These are phyloP conservation scores for Dendronephthya gigantea DNA, from an alignment of 64 coral and sea anemone species.

Conservation along the genomic window DNA sequence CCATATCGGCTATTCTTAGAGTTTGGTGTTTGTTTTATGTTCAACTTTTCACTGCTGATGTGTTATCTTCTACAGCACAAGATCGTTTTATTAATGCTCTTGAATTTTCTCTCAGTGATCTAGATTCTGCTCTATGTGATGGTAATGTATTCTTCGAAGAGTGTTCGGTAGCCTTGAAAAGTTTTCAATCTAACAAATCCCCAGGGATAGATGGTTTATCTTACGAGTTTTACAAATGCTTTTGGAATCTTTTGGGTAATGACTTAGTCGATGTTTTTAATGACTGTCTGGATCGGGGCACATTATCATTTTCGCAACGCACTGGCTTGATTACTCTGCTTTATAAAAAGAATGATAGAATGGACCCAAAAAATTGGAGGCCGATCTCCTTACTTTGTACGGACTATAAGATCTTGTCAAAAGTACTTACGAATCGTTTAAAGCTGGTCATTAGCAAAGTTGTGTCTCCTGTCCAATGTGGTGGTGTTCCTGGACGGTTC, in stretches of 20 bases:
- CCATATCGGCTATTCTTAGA: too few relatives aligned
- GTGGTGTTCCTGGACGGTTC: neutral
- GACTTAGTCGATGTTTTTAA: neutral
- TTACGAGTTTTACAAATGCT: neutral
- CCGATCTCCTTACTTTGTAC: neutral
- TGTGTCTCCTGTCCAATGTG: neutral
- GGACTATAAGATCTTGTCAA: neutral
- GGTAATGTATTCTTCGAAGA: neutral
- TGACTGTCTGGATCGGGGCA: neutral
- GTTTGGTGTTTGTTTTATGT: too few relatives aligned
- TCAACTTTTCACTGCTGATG: too few relatives aligned
- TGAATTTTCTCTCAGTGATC: neutral
- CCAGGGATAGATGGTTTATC: conserved; percentile 17
- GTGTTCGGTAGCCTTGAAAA: neutral
- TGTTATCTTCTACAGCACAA: too few relatives aligned
- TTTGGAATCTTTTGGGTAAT: neutral
- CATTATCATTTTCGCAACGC: neutral
- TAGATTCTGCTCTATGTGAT: neutral
- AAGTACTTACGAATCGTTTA: too few relatives aligned
- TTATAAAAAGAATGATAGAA: neutral
- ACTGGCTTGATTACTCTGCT: neutral
- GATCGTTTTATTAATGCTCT: neutral
- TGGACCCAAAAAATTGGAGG: too few relatives aligned
- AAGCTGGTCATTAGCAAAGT: neutral
- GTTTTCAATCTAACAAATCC: neutral